Base-by-base conservation (phyloP, 2,113 vertebrate genomes). In the Antechinus flavipes region DNA sequence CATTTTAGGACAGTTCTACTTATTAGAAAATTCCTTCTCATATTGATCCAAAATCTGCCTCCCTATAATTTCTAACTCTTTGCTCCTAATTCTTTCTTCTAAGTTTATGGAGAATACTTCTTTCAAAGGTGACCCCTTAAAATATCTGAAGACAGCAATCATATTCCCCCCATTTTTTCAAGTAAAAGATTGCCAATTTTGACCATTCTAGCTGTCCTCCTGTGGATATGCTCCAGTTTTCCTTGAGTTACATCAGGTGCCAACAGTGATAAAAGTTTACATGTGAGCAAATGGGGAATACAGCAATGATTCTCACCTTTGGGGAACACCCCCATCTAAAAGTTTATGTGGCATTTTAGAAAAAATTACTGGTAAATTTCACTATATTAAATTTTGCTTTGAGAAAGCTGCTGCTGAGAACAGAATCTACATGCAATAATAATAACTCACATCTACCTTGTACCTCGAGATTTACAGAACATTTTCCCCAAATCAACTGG, bases 361-460 rank as follows among this genome's bases (percentile, higher is more conserved):
- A 14, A 68, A 76, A 76, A 76, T 0, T 84, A 6, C 1, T 42
- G n/a, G n/a, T 42, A 84, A 84, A 42, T 35, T 84, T 84, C 22
- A 42, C 14, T 22, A 84, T 84, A 84, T 5, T 84, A 42, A 84
- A 84, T 42, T 84, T n/a, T 76, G 61, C 61, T 76, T 35, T 49
- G 53, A 96, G 84, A 94, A 96, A 50, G 95, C 90, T 95, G 54
- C 92, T 27, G 93, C 16, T 89, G 24, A 27, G 30, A 89, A 35
- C 12, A 94, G 93, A 89, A 91, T 56, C 91, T 58, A 58, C 7
- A 23, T 42, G 61, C 61, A 84, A 42, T 42, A 42, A 84, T 84
- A 42, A 23, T 42, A 84, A 76, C 61, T 76, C 61, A 68, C 30
- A 76, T n/a, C n/a, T 76, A 16, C 14, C 35, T n/a, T 19, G 35